Evolutionary conservation across 2,888 invertebrate species (phyloP).

Genomic region (Parochlus steinenii): DNA sequence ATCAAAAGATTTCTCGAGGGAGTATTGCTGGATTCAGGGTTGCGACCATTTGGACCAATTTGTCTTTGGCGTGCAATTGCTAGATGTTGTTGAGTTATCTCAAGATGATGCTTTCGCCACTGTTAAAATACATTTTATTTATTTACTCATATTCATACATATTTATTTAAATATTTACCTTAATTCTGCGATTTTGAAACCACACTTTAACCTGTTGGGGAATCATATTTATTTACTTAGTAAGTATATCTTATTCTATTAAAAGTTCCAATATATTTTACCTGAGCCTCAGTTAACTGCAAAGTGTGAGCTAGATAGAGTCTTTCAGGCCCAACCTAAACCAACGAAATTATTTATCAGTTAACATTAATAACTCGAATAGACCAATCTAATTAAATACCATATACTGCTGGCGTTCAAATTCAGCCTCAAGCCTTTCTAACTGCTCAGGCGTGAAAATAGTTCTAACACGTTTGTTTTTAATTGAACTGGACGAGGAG

Average conservation of each 20-base stretch:
- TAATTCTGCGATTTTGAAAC: slow-evolving; percentile 84
- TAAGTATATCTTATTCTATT: not conserved
- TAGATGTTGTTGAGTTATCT: slow-evolving; percentile 75
- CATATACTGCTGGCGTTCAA: slow-evolving; percentile 95
- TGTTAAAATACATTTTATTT: slow-evolving; percentile 31
- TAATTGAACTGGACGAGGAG: slow-evolving; percentile 26
- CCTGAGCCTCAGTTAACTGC: slow-evolving; percentile 78
- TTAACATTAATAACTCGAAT: slow-evolving; percentile 1
- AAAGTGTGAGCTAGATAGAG: slow-evolving; percentile 79
- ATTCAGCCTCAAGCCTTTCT: slow-evolving; percentile 84
- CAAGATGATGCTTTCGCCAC: slow-evolving; percentile 89
- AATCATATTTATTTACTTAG: slow-evolving; percentile 15
- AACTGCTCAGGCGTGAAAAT: slow-evolving; percentile 95
- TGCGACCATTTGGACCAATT: slow-evolving; percentile 17
- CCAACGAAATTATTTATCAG: not conserved
- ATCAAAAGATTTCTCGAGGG: too few relatives aligned
- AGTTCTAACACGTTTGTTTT: slow-evolving; percentile 78
- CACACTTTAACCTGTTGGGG: slow-evolving; percentile 63
- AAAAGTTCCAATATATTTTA: slow-evolving; percentile 29
- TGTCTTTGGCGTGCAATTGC: slow-evolving; percentile 34
- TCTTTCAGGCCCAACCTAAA: slow-evolving; percentile 65
- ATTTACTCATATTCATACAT: not conserved
- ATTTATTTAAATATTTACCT: slow-evolving; percentile 14
- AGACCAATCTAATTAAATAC: slow-evolving; percentile 23
- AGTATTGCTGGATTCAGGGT: too few relatives aligned